Evolutionary conservation across 2,888 invertebrate species (phyloP).

Genomic region (Lordiphosa fenestrarum): DNA sequence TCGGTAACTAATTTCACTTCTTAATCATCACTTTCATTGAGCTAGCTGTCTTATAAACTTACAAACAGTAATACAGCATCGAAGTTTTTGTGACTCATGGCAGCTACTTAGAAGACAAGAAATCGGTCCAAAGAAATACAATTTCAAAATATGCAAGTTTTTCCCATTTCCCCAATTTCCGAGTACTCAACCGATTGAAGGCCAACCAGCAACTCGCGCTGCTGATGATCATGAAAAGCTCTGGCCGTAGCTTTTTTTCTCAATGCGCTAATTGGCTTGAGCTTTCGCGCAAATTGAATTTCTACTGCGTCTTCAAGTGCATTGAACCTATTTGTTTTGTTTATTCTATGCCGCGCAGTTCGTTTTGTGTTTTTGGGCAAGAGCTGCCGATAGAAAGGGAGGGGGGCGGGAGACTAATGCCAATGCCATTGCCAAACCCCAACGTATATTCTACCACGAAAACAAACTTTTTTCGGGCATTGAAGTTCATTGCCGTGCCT

Average conservation of each 20-base stretch:
- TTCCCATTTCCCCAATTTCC: conserved; percentile 9
- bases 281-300: conserved; percentile 56
- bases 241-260: not conserved
- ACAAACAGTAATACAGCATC: too few species aligned
- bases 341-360: conserved; percentile 60
- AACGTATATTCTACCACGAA: conserved; percentile 56
- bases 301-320: conserved; percentile 66
- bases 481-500: conserved; percentile 67
- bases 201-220: too few species aligned
- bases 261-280: conserved; percentile 1
- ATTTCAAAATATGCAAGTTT: not conserved
- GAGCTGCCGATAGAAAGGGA: conserved; percentile 51
- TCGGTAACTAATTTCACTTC: too few species aligned
- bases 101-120: too few species aligned
- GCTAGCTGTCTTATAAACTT: too few species aligned
- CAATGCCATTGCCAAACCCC: conserved; percentile 43
- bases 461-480: conserved; percentile 48
- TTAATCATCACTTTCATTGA: too few species aligned
- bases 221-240: too few species aligned
- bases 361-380: conserved; percentile 43
- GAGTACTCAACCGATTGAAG: too few species aligned
- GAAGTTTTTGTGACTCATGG: too few species aligned
- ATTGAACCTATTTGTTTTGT: conserved; percentile 59
- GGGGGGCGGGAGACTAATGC: conserved; percentile 13
- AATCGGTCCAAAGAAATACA: too few species aligned